These are phyloP conservation scores for Brenthis daphne DNA, from an alignment of 2,888 invertebrate genomes.

Conservation along the genomic window DNA sequence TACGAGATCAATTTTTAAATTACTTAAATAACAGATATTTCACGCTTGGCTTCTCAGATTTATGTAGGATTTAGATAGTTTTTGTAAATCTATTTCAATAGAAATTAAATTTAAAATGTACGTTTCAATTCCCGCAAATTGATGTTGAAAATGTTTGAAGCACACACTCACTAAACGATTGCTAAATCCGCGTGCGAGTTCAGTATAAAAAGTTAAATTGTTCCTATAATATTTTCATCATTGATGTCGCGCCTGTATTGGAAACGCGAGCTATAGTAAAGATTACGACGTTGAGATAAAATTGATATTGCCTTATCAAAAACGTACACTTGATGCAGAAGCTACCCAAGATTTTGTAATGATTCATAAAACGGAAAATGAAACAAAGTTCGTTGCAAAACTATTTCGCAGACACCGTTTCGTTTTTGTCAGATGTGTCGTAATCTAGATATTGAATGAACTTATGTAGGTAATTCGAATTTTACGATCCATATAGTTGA, in stretches of 20 bases:
- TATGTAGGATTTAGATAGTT: neutral
- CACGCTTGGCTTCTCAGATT: neutral
- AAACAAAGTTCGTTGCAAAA: conserved; percentile 38
- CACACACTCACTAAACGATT: conserved; percentile 5
- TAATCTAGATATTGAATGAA: conserved; percentile 31
- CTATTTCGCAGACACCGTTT: conserved; percentile 22
- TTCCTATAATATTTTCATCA: conserved; percentile 10
- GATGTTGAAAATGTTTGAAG: conserved; percentile 8
- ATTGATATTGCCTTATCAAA: neutral
- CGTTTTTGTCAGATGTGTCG: conserved; percentile 32
- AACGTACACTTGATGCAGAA: conserved; percentile 3
- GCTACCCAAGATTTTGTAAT: conserved; percentile 38
- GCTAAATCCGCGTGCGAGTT: conserved; percentile 4
- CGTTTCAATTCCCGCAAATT: neutral
- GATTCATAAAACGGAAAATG: conserved; percentile 35
- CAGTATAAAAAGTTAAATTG: conserved; percentile 11
- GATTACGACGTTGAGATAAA: conserved; percentile 5
- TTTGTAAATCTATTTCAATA: too few species aligned
- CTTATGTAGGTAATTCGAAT: neutral
- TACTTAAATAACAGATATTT: neutral
- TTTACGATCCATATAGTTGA: conserved; percentile 11
- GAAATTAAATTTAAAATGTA: neutral
- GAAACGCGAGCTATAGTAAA: neutral
- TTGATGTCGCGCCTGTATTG: conserved; percentile 1
- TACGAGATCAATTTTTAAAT: conserved; percentile 17